Base-by-base conservation (phyloP, 1,140 invertebrate genomes). In the Bathynomus jamesi region DNA sequence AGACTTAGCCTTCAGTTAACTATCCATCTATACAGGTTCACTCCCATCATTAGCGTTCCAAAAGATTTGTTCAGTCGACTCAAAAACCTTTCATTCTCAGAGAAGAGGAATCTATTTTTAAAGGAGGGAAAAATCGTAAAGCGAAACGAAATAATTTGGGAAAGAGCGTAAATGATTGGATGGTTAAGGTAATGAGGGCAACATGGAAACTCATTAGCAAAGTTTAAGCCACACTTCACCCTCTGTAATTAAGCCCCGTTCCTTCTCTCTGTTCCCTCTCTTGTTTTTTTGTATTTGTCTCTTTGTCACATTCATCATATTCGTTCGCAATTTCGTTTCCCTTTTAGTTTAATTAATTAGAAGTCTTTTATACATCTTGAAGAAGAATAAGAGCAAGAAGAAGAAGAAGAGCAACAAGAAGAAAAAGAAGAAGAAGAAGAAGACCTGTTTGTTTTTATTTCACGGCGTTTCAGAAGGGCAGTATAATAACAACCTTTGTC, bases 181-280 rank as follows among this genome's bases (percentile, higher is more conserved):
- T 17, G 40, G 13, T 53, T 53, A 53, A 53, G 13, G 40, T 53
- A 53, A 53, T 53, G 40, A 53, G 40, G 40, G 40, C 40, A 53
- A 53, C 40, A 53, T 53, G 40, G 40, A 53, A 53, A 53, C 40
- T 53, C 40, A 53, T 53, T 53, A 53, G 40, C 40, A 53, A 53
- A 53, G 40, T 53, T 53, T 53, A 53, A 53, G 40, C 40, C 40
- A 53, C 40, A 53, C 40, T 53, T 53, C 40, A 53, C 40, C 40
- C 40, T 53, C 40, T 53, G 40, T 53, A 53, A 53, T 53, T 53
- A 53, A 53, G 40, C 40, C 21, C 17, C 32, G 7, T 17, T 40
- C 32, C 17, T 17, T 40, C 32, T 40, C 32, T 40, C 32, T 40
- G 7, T 40, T 40, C 32, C 17, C 32, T 40, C 32, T 40, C 32